phyloP scores from a whole-genome alignment of 2,113 vertebrate species.

The Tringa solitaria region DNA sequence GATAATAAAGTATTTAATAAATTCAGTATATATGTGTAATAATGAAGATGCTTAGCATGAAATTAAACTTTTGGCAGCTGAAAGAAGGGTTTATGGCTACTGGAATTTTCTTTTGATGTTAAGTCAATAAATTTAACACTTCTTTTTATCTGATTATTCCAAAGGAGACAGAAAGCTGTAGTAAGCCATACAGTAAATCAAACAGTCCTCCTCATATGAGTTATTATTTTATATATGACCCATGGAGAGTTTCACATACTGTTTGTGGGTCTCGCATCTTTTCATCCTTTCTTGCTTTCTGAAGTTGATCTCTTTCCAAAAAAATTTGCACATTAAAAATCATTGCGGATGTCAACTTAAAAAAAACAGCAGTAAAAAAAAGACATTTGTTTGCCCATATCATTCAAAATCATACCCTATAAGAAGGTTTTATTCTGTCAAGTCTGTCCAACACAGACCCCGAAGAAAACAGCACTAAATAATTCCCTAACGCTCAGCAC shows the following conservation, averaged over 20 bases:
- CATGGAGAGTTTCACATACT: conserved; percentile 13
- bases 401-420: not conserved
- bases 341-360: not conserved
- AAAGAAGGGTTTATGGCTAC: not conserved
- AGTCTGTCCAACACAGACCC: not conserved
- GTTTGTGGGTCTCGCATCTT: not conserved
- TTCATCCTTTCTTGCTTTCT: not conserved
- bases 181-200: not conserved
- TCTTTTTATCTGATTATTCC: not conserved
- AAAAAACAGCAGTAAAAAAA: not conserved
- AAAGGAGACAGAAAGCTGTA: not conserved
- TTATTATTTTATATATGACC: conserved; percentile 17
- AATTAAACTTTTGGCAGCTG: not conserved
- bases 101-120: not conserved
- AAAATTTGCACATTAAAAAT: not conserved
- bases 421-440: not conserved
- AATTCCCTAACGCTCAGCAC: not conserved
- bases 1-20: not conserved
- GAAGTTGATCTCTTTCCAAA: not conserved
- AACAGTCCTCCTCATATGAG: not conserved
- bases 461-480: not conserved
- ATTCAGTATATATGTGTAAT: not conserved
- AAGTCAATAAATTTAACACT: not conserved
- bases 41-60: not conserved
- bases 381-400: not conserved